Conservation (phyloP, 2,888 invertebrate species). For the Latrodectus hesperus region DNA sequence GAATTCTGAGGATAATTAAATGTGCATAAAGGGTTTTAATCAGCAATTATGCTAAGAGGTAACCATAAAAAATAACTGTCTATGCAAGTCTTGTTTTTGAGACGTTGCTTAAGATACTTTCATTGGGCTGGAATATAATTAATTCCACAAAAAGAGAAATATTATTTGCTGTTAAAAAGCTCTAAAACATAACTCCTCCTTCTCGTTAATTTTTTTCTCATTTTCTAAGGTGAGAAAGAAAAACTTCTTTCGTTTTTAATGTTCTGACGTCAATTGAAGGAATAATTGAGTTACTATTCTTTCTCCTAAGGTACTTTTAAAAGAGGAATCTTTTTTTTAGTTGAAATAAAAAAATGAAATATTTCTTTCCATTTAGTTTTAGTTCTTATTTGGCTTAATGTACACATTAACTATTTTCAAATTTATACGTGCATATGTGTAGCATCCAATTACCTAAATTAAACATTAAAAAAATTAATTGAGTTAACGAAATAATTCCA, state of each 20-base stretch:
- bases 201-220: slow-evolving; percentile 10
- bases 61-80: slow-evolving; percentile 39
- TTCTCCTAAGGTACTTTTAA: not conserved
- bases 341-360: not conserved
- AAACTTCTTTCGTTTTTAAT: slow-evolving; percentile 13
- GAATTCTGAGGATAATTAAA: slow-evolving; percentile 63
- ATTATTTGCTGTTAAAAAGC: slow-evolving; percentile 31
- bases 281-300: slow-evolving; percentile 1
- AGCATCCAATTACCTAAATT: no score
- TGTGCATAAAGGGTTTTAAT: slow-evolving; percentile 60
- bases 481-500: no score
- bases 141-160: slow-evolving; percentile 39
- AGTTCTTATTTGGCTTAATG: no score
- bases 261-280: slow-evolving; percentile 15
- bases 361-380: no score
- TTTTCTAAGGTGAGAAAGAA: slow-evolving; percentile 14
- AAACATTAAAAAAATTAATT: no score
- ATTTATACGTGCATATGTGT: no score
- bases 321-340: not conserved
- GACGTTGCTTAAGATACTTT: slow-evolving; percentile 29
- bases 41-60: slow-evolving; percentile 61
- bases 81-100: slow-evolving; percentile 52
- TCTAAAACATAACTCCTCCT: not conserved
- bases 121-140: slow-evolving; percentile 59
- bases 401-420: no score